Conservation (phyloP, 2,113 vertebrate species). For the Laticauda laticaudata region DNA sequence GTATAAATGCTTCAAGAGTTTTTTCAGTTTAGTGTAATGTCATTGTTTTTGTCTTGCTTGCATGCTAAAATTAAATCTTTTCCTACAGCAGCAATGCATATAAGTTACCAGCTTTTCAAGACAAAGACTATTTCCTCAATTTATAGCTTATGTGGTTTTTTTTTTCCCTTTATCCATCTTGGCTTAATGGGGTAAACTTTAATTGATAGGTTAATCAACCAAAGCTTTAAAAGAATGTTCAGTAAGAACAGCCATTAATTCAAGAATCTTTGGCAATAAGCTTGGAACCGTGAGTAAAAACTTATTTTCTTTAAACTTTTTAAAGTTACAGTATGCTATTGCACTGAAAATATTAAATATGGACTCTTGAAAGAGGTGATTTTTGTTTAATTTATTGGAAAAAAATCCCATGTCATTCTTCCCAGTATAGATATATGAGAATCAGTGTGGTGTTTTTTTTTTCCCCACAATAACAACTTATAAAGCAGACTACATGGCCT, state of each 20-base stretch:
- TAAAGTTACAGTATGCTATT: background rate
- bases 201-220: background rate
- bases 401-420: background rate
- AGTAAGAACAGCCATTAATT: background rate
- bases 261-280: too few species aligned
- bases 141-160: background rate
- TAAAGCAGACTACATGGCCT: background rate
- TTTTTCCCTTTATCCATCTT: background rate
- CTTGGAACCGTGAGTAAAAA: background rate
- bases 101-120: background rate
- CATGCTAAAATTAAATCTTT: background rate
- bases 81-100: background rate
- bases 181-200: background rate
- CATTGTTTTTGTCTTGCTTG: background rate
- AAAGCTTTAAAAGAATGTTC: background rate
- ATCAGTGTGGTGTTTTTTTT: background rate
- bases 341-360: background rate
- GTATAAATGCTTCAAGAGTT: background rate
- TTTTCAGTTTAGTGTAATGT: background rate
- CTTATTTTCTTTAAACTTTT: background rate
- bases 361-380: background rate
- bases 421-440: background rate
- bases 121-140: background rate
- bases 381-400: background rate
- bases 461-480: background rate